These are phyloP conservation scores for Cisticola juncidis DNA, from an alignment of 2,113 vertebrate genomes.

Conservation along the genomic window DNA sequence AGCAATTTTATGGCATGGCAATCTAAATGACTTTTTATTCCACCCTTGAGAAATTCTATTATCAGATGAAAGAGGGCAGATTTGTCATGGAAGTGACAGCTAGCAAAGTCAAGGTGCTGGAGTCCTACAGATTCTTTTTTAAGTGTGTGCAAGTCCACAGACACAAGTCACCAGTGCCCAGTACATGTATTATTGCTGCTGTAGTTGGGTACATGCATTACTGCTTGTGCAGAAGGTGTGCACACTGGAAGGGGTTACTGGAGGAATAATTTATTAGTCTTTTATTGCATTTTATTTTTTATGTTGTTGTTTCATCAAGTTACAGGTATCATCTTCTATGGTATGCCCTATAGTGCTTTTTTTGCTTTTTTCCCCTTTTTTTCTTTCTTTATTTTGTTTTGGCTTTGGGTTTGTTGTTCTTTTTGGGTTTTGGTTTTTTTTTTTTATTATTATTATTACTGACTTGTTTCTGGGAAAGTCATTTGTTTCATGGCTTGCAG, in stretches of 20 bases:
- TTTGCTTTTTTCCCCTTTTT: neutral
- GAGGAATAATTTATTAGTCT: conserved; percentile 24
- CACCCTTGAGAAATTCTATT: neutral
- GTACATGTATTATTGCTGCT: neutral
- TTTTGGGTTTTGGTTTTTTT: no score
- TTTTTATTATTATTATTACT: conserved; percentile 49
- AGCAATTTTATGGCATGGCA: neutral
- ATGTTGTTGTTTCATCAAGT: conserved; percentile 25
- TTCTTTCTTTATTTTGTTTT: neutral
- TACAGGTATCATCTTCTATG: conserved; percentile 36
- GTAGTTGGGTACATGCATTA: neutral
- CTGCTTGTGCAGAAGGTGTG: neutral
- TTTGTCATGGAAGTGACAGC: neutral
- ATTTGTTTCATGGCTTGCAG: conserved; percentile 76
- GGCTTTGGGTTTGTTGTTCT: neutral
- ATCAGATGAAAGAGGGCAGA: neutral
- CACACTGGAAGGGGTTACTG: neutral
- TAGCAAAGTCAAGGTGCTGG: neutral
- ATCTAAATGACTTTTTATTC: conserved; percentile 10
- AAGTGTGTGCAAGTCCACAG: neutral
- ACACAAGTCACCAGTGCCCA: neutral
- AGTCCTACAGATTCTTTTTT: neutral
- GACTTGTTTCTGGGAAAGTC: conserved; percentile 87
- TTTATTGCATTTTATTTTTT: conserved; percentile 44
- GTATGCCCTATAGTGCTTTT: conserved; percentile 24